Percentiles rank a stretch among this genome's conserved stretches.
Evolutionary conservation across 1,140 invertebrate species (phyloP).

Genomic region (Bombus pascuorum): DNA sequence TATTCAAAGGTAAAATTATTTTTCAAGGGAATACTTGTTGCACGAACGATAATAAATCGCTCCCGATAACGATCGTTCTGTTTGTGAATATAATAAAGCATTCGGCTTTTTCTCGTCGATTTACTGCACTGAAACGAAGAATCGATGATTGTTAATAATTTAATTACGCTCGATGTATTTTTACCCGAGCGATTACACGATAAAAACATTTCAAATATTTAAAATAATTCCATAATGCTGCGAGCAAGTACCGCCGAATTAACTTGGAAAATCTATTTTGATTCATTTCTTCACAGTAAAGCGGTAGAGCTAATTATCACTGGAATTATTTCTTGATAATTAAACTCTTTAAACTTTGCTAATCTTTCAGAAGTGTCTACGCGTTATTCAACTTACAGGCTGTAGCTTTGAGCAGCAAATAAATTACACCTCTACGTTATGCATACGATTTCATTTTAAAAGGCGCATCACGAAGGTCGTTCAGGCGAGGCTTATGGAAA

Average conservation of each 20-base stretch:
- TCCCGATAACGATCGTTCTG: background rate
- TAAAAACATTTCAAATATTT: background rate
- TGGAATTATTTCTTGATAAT: background rate
- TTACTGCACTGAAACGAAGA: background rate
- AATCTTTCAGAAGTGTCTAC: background rate
- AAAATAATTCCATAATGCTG: background rate
- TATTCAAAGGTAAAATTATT: background rate
- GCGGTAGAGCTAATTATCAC: too few relatives aligned
- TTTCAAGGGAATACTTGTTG: background rate
- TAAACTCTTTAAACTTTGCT: background rate
- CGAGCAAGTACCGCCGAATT: background rate
- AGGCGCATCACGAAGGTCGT: conserved; percentile 19
- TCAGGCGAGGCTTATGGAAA: conserved; percentile 3
- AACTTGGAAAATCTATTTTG: background rate
- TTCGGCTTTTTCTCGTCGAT: background rate
- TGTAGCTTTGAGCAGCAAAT: conserved; percentile 14
- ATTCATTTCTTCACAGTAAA: background rate
- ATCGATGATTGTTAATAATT: background rate
- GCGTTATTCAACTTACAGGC: background rate
- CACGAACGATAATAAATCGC: background rate
- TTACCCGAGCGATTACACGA: background rate
- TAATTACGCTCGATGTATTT: background rate
- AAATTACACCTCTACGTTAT: conserved; percentile 13
- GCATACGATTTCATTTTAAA: background rate
- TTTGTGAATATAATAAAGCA: background rate